Evolutionary conservation across 2,797 vertebrate species (phyloP).

Genomic region (Streptopelia turtur): DNA sequence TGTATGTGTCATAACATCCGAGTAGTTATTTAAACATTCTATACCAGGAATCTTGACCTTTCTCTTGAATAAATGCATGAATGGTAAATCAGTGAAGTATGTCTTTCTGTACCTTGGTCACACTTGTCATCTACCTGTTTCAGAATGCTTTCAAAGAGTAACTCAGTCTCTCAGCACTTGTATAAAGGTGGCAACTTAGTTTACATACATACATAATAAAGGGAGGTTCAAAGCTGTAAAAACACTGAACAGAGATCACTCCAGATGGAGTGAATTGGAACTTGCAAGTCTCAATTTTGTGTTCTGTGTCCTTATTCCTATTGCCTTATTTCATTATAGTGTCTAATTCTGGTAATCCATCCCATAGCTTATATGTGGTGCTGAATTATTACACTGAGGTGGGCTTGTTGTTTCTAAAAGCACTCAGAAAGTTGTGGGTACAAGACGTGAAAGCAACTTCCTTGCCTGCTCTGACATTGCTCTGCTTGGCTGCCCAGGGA

Average conservation of each 20-base stretch:
- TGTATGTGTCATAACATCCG: neutral
- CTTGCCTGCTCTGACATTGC: neutral
- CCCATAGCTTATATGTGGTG: neutral
- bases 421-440: neutral
- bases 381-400: neutral
- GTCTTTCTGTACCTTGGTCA: neutral
- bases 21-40: neutral
- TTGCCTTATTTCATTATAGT: neutral
- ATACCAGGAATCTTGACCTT: neutral
- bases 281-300: neutral
- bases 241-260: neutral
- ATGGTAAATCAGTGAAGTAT: neutral
- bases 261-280: neutral
- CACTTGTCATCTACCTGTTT: neutral
- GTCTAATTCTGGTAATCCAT: neutral
- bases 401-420: neutral
- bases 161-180: neutral
- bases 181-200: fast-evolving
- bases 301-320: neutral
- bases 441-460: neutral
- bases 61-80: neutral
- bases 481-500: no score
- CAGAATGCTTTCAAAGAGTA: neutral
- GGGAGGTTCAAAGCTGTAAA: neutral
- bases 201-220: neutral